phyloP scores from a whole-genome alignment of 2,113 vertebrate genomes.

The Ceratotherium simum region DNA sequence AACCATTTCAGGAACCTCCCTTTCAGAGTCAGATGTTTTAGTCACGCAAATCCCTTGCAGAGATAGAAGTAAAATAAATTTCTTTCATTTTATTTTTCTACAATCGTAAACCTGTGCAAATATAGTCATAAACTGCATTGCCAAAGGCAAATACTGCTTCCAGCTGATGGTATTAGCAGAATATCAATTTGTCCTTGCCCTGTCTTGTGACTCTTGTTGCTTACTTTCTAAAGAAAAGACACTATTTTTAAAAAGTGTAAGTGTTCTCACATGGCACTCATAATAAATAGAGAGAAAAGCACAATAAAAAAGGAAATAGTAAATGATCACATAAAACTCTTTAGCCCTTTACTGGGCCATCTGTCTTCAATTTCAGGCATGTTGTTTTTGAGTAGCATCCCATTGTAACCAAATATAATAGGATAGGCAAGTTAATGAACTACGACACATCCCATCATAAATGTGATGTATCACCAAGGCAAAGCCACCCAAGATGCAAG shows the following conservation, averaged over 20 bases:
- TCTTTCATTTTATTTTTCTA: neutral
- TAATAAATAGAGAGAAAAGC: constrained; percentile 67
- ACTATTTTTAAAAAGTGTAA: constrained; percentile 52
- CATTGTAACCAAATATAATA: constrained; percentile 80
- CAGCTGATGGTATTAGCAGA: neutral
- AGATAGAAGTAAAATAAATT: constrained; percentile 28
- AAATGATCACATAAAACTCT: constrained; percentile 66
- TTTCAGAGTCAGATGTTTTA: constrained; percentile 6
- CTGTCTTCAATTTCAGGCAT: constrained; percentile 84
- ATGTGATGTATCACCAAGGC: constrained; percentile 75
- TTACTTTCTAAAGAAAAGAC: constrained; percentile 53
- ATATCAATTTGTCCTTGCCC: neutral
- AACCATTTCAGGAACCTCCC: constrained; percentile 7
- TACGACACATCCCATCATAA: constrained; percentile 73
- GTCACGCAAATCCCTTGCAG: neutral
- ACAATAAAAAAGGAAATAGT: constrained; percentile 63
- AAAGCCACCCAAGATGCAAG: constrained; percentile 79
- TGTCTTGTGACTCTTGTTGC: neutral
- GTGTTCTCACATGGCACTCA: constrained; percentile 35
- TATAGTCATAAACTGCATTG: neutral
- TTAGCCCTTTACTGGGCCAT: constrained; percentile 67
- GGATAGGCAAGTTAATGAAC: constrained; percentile 77
- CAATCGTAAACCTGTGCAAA: constrained; percentile 2
- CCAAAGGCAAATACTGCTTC: neutral
- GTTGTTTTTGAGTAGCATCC: constrained; percentile 79